These are phyloP conservation scores for Patella pellucida DNA, from an alignment of 2,888 invertebrate species.

Conservation along the genomic window DNA sequence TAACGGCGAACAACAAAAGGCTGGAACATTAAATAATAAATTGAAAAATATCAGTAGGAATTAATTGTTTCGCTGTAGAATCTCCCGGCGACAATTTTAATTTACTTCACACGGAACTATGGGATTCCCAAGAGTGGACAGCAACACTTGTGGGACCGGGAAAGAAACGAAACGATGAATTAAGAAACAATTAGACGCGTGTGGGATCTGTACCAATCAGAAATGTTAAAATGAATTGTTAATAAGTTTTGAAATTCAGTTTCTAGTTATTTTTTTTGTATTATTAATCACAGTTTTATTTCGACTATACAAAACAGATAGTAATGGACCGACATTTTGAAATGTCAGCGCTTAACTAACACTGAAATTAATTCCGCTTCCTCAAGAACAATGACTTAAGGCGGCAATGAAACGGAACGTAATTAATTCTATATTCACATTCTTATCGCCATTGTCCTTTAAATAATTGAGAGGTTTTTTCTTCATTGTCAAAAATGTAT, in stretches of 20 bases:
- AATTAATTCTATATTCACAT: no score
- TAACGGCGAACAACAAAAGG: neutral
- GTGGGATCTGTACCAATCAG: neutral
- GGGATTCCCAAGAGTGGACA: slow-evolving; percentile 5
- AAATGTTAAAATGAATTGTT: neutral
- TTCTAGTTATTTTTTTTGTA: slow-evolving; percentile 4
- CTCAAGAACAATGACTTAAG: no score
- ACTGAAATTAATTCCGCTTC: no score
- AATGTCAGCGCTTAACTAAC: no score
- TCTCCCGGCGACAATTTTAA: slow-evolving; percentile 1
- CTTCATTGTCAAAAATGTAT: no score
- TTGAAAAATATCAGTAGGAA: neutral
- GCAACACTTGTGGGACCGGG: neutral
- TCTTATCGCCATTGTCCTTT: no score
- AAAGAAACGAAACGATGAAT: slow-evolving; percentile 8
- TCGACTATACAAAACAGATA: no score
- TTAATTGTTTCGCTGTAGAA: neutral
- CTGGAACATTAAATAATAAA: slow-evolving; percentile 3
- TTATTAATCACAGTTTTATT: neutral
- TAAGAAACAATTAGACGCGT: neutral
- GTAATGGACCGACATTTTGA: no score
- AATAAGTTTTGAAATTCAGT: neutral
- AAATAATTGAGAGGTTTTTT: no score
- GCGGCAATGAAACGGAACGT: no score
- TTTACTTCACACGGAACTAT: neutral